Evolutionary conservation across 1,140 invertebrate genomes (phyloP), one percentile per base, ranked within the genome.

Genomic region (Zaprionus vittiger): DNA sequence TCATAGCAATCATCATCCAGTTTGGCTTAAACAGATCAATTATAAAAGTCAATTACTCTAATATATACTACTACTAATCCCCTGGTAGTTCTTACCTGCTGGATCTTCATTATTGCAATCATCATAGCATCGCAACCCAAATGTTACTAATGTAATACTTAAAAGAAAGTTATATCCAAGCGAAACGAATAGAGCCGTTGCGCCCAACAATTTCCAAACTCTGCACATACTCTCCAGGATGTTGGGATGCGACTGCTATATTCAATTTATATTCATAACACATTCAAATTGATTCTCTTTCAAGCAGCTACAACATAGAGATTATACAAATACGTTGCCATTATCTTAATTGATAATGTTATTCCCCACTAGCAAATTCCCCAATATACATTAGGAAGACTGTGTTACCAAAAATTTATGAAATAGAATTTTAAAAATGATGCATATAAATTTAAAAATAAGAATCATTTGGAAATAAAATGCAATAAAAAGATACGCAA

Each of bases 121-220:
- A 17, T 76, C 62, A 31, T 59, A 73, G 49, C 74, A 72, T 1
- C 49, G 24, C 2, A 66, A 38, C 12, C 44, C 11, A 28, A 61
- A 73, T 9, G 69, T 55, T 1, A 66, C 14, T 11, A 61, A 2
- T 1, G 56, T 2, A 47, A 66, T 11, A 2, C 54, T 7, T 0
- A 61, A 1, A 2, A 72, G 12, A 55, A 62, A 55, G 28, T 72
- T 77, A 17, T 73, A 77, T 38, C 31, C 37, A 20, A 77, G 7
- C 3, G 69, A 73, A 38, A 22, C 55, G 14, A 28, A 55, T 11
- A 77, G 17, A 3, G 69, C 37, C 20, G 26, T n/a, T 22, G 44
- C 38, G 44, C 73, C 52, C n/a, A 72, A 37, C 44, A 28, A 44
- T 61, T 71, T 65, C 61, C 73, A 60, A 11, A 52, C 4, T 12